Conservation (phyloP, 64 coral and sea anemone species). For the Astreopora myriophthalma region DNA sequence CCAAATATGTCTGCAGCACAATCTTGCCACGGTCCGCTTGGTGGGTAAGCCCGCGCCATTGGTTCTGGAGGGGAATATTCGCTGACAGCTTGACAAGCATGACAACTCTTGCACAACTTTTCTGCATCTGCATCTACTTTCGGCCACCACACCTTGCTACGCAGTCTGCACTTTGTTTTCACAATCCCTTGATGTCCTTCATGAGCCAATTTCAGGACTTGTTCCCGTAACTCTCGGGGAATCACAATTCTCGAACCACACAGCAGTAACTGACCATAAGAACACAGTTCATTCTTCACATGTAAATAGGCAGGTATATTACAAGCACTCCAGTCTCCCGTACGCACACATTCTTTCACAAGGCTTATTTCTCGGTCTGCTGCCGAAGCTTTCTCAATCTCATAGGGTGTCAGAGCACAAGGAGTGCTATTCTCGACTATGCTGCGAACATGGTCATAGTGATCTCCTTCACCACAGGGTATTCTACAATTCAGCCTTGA, state of each 20-base stretch:
- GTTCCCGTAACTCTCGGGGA: not conserved
- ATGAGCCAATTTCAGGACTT: too few species aligned
- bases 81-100: not conserved
- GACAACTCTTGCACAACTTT: not conserved
- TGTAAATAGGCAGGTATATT: not conserved
- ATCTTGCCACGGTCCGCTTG: not conserved
- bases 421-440: not conserved
- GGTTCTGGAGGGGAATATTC: not conserved
- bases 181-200: not conserved
- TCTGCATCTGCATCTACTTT: not conserved
- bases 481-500: constrained; percentile 20
- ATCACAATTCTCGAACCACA: not conserved
- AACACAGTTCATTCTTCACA: not conserved
- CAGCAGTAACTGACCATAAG: not conserved
- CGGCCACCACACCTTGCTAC: not conserved
- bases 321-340: not conserved
- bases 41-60: not conserved
- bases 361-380: not conserved
- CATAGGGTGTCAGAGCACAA: not conserved
- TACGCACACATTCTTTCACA: not conserved
- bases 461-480: not conserved
- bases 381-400: not conserved
- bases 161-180: not conserved
- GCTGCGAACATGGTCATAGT: not conserved
- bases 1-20: not conserved